A percentile compares a stretch with the other conserved stretches of the same genome.
phyloP scores from a whole-genome alignment of 1,140 invertebrate genomes.

The Goniozus legneri region DNA sequence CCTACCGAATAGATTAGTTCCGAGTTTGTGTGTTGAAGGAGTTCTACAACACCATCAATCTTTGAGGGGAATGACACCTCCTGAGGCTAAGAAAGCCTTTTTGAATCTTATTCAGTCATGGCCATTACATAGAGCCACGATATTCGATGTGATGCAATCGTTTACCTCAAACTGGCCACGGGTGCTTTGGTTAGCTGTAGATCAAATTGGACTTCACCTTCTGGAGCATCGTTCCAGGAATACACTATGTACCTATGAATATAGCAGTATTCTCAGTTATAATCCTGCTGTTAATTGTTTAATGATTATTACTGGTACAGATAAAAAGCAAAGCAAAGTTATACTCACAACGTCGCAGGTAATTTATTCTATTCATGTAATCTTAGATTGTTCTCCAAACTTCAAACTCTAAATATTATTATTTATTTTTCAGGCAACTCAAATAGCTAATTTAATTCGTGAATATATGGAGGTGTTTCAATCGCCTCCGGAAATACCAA shows the following conservation, averaged over 20 bases:
- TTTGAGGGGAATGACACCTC: constrained; percentile 76
- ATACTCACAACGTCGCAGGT: constrained; percentile 84
- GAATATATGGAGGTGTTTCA: constrained; percentile 85
- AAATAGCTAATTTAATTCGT: constrained; percentile 88
- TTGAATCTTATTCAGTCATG: constrained; percentile 92
- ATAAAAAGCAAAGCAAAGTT: constrained; percentile 87
- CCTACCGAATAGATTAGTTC: constrained; percentile 75
- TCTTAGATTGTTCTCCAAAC: too few relatives aligned
- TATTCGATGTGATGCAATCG: constrained; percentile 95
- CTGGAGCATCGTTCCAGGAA: constrained; percentile 84
- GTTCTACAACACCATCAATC: constrained; percentile 85
- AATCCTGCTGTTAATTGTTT: constrained; percentile 84
- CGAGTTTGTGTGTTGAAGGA: constrained; percentile 70
- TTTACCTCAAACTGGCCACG: constrained; percentile 94
- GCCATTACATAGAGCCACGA: constrained; percentile 87
- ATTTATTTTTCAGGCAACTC: constrained; percentile 70
- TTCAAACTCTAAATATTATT: too few relatives aligned
- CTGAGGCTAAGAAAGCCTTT: constrained; percentile 87
- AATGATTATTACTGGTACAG: constrained; percentile 85
- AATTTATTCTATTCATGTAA: constrained; percentile 19
- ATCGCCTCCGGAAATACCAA: constrained; percentile 43
- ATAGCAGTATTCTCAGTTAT: constrained; percentile 80
- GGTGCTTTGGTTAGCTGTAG: constrained; percentile 86
- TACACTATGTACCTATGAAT: constrained; percentile 85
- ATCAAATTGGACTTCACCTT: constrained; percentile 89